Base-by-base conservation (phyloP, 2,797 vertebrate species). In the Columba guinea region DNA sequence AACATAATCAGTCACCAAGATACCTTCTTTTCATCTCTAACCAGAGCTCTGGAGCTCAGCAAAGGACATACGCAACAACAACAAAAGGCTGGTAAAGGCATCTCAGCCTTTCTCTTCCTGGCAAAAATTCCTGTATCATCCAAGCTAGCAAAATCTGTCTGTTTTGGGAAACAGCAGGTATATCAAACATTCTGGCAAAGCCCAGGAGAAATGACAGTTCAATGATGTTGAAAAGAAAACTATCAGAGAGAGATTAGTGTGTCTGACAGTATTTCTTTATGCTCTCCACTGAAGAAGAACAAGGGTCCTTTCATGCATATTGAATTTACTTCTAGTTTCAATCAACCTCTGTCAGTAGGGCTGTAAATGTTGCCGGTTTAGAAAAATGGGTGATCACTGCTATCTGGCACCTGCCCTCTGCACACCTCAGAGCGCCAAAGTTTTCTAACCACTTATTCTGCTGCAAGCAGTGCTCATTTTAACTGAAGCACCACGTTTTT, bases 201-300 rank as follows among this genome's bases (percentile, higher is more conserved):
- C 60, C 62, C 68, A 48, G 83, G 55, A 89, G 62, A 89, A 93
- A 91, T 89, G 79, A 91, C 91, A 96, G 55, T 81, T 94, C 73
- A 86, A 46, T 81, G 89, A 87, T 89, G 76, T 89, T 69, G 76
- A 67, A 84, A 92, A 93, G 84, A 75, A 91, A 94, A 92, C 89
- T 90, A 93, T 63, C 65, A 84, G 91, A 79, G 90, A 71, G 52
- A 93, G 82, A 97, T 91, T 81, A 88, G 78, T 81, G 87, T 87
- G 51, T 90, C 69, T 95, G 91, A 86, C 89, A 91, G 75, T 55
- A 69, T 85, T 39, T 76, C 81, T 93, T 95, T 62, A 71, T 52
- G 82, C 76, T 93, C 62, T 62, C 22, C 1, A 6, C 80, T 82
- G 88, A 88, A 74, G 89, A 95, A 92, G 59, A 91, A 84, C 90